Evolutionary conservation across 2,888 invertebrate genomes (phyloP).

Genomic region (Hipparchia sbordonii): DNA sequence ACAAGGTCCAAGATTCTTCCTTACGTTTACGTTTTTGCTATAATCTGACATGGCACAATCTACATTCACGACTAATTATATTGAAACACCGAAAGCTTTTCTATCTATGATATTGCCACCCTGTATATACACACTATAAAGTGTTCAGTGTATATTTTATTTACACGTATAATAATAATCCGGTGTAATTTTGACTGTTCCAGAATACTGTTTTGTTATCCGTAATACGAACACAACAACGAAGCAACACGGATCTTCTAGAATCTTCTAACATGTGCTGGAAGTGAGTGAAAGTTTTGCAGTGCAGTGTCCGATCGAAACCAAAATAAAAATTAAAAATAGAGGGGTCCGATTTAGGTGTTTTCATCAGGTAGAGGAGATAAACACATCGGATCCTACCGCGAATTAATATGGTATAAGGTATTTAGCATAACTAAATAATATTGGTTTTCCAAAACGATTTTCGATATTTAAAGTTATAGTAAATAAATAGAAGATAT

Average conservation of each 20-base stretch:
- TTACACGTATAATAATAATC: constrained; percentile 15
- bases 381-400: constrained; percentile 3
- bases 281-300: constrained; percentile 39
- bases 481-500: background rate
- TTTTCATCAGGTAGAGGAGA: background rate
- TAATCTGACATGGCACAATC: constrained; percentile 40
- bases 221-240: constrained; percentile 14
- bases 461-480: background rate
- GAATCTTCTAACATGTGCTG: constrained; percentile 38
- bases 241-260: constrained; percentile 39
- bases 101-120: constrained; percentile 45
- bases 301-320: constrained; percentile 41
- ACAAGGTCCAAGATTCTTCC: constrained; percentile 33
- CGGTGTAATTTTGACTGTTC: constrained; percentile 18
- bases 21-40: constrained; percentile 43
- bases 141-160: constrained; percentile 29
- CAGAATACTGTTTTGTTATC: constrained; percentile 11
- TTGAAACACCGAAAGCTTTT: constrained; percentile 51
- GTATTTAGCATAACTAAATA: background rate
- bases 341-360: constrained; percentile 23
- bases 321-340: constrained; percentile 28
- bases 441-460: background rate
- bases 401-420: constrained; percentile 19
- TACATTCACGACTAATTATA: constrained; percentile 45
- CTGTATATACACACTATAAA: constrained; percentile 42